Evolutionary conservation across 2,888 invertebrate genomes (phyloP).

Genomic region (Caenorhabditis sp.): DNA sequence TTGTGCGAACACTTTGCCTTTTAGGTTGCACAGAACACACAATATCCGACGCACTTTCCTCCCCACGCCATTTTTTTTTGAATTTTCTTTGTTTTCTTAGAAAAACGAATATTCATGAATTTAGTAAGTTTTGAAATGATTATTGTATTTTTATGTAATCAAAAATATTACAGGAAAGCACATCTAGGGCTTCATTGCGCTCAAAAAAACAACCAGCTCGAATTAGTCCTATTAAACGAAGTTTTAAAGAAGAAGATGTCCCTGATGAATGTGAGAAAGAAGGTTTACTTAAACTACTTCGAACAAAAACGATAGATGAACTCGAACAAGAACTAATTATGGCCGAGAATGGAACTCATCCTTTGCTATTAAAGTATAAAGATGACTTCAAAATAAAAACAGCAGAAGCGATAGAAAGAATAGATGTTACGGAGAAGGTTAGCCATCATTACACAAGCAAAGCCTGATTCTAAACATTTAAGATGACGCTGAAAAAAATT

Average conservation of each 20-base stretch:
- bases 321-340: neutral
- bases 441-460: neutral
- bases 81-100: neutral
- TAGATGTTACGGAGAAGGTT: neutral
- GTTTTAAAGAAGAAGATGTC: neutral
- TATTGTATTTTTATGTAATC: too few species aligned
- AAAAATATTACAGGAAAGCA: neutral
- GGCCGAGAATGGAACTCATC: neutral
- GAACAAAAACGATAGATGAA: neutral
- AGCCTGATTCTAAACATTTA: neutral
- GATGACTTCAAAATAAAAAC: neutral
- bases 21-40: constrained; percentile 3
- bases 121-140: neutral
- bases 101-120: neutral
- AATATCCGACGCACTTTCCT: constrained; percentile 9
- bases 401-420: neutral
- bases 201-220: neutral
- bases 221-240: neutral
- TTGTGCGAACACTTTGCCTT: constrained; percentile 11
- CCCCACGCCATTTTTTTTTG: neutral
- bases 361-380: neutral
- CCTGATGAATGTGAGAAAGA: neutral
- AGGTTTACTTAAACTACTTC: neutral
- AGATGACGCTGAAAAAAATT: neutral
- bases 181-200: neutral